These are phyloP conservation scores for Helicoverpa assulta DNA, from an alignment of 2,888 invertebrate species.

Conservation along the genomic window DNA sequence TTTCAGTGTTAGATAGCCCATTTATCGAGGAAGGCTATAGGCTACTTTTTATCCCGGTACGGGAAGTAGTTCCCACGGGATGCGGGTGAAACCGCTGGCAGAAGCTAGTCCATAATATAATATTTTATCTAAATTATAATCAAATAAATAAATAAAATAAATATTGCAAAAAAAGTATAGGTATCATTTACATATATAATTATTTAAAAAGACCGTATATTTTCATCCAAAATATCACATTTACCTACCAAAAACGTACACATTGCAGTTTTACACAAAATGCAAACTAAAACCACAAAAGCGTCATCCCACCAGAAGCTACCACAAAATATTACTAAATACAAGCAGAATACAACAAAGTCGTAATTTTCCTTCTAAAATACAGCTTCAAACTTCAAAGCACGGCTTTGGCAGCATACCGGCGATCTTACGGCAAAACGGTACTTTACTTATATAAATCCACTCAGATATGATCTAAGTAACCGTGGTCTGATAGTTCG, in stretches of 20 bases:
- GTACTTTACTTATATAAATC: conserved; percentile 68
- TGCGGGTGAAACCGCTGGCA: too few species aligned
- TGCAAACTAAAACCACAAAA: conserved; percentile 2
- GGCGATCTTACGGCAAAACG: conserved; percentile 58
- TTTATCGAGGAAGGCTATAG: too few species aligned
- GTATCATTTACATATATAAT: neutral
- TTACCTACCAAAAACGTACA: neutral
- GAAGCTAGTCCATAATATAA: too few species aligned
- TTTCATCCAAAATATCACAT: neutral
- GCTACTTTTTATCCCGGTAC: too few species aligned
- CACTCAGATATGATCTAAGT: conserved; percentile 68
- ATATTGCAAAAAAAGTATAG: too few species aligned
- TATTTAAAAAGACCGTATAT: neutral
- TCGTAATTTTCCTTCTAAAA: conserved; percentile 27
- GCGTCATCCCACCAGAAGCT: conserved; percentile 15
- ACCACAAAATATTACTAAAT: conserved; percentile 26
- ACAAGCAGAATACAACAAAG: conserved; percentile 16
- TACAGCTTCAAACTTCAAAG: conserved; percentile 52
- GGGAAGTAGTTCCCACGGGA: too few species aligned
- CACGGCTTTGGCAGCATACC: conserved; percentile 58
- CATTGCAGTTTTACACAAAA: neutral
- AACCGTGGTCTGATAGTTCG: conserved; percentile 63
- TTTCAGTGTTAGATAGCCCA: too few species aligned
- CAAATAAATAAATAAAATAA: too few species aligned
- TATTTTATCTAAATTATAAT: too few species aligned